Conservation (phyloP, 2,797 vertebrate genomes). For the Lophius americanus region DNA sequence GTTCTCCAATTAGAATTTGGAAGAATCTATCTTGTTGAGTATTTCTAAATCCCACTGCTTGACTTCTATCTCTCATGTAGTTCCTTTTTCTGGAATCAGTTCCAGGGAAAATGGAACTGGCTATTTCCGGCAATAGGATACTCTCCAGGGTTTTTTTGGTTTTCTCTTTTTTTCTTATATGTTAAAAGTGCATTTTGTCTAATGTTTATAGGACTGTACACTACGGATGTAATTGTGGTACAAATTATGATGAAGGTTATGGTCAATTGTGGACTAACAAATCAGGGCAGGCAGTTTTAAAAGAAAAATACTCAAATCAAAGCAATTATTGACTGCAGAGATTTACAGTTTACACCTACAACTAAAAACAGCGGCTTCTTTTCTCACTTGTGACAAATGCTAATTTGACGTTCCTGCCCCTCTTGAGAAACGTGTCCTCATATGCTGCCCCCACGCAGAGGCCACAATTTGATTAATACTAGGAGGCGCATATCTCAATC, state of each 20-base stretch:
- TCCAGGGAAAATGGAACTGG: constrained; percentile 87
- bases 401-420: neutral
- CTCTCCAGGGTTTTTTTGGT: constrained; percentile 90
- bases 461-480: constrained; percentile 76
- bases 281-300: constrained; percentile 17
- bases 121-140: constrained; percentile 96
- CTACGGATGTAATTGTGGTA: constrained; percentile 63
- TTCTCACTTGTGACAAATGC: constrained; percentile 22
- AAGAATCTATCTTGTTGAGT: constrained; percentile 94
- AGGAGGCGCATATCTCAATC: constrained; percentile 77
- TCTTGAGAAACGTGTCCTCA: constrained; percentile 49
- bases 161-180: constrained; percentile 81
- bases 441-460: constrained; percentile 60
- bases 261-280: constrained; percentile 46
- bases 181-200: constrained; percentile 84
- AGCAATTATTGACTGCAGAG: constrained; percentile 16
- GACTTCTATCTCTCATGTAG: constrained; percentile 83
- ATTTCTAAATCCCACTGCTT: constrained; percentile 87
- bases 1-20: constrained; percentile 98
- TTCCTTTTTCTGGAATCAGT: constrained; percentile 87
- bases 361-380: constrained; percentile 5
- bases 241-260: constrained; percentile 45
- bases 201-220: constrained; percentile 74
- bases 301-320: constrained; percentile 14
- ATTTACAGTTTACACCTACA: constrained; percentile 34